Percentiles rank a stretch among this genome's conserved stretches.
Conservation (phyloP, 2,113 vertebrate species). For the Cynopterus brachyotis region DNA sequence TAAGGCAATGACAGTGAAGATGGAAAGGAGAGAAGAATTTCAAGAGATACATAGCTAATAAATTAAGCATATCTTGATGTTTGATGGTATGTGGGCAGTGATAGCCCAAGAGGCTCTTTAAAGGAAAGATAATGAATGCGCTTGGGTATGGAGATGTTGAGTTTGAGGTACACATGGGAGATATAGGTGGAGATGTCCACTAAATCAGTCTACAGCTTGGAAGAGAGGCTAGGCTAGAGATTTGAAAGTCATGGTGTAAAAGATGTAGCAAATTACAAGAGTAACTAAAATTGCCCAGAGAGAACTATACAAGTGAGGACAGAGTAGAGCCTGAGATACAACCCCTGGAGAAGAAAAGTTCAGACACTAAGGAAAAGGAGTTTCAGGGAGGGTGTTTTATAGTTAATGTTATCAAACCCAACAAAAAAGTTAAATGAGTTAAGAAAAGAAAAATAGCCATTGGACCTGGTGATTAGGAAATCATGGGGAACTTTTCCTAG, state of each 20-base stretch:
- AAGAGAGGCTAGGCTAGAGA: not conserved
- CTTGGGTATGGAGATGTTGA: not conserved
- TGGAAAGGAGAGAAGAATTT: not conserved
- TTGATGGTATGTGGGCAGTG: not conserved
- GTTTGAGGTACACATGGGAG: not conserved
- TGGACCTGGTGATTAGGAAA: not conserved
- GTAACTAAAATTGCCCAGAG: not conserved
- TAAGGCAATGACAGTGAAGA: not conserved
- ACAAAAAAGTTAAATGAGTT: slow-evolving; percentile 15
- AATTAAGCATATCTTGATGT: not conserved
- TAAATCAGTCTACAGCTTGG: not conserved
- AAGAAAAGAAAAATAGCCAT: not conserved
- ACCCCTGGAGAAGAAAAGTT: not conserved
- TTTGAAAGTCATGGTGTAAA: not conserved
- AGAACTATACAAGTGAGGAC: not conserved
- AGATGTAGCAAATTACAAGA: not conserved
- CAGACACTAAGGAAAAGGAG: not conserved
- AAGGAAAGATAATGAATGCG: not conserved
- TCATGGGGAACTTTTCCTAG: not conserved
- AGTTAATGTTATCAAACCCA: not conserved
- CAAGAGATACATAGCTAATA: not conserved
- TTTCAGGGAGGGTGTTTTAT: slow-evolving; percentile 17
- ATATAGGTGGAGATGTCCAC: not conserved
- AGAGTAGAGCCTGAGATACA: not conserved
- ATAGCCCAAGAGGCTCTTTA: not conserved